phyloP scores from a whole-genome alignment of 2,797 vertebrate genomes.

The Crocodylus rhombifer region DNA sequence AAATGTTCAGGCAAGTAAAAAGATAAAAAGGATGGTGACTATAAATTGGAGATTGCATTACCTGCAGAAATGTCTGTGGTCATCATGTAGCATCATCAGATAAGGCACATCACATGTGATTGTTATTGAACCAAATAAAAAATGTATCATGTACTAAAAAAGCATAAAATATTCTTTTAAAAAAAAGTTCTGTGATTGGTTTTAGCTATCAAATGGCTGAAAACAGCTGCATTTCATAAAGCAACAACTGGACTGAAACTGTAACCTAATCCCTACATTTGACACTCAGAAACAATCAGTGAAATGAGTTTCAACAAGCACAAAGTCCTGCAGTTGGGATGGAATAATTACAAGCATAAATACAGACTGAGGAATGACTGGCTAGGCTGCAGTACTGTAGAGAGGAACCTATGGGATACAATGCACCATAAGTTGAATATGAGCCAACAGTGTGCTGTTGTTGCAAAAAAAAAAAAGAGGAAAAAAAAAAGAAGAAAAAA shows the following conservation, averaged over 20 bases:
- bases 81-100: constrained; percentile 17
- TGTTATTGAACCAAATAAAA: neutral
- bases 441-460: too few species aligned
- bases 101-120: constrained; percentile 21
- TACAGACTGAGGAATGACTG: too few species aligned
- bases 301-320: neutral
- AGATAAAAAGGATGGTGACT: neutral
- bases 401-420: too few species aligned
- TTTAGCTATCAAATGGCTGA: constrained; percentile 78
- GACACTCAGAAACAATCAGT: constrained; percentile 58
- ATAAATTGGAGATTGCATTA: neutral
- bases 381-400: too few species aligned
- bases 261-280: constrained; percentile 71
- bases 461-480: too few species aligned
- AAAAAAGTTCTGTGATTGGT: constrained; percentile 70
- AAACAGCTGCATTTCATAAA: constrained; percentile 81
- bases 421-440: too few species aligned
- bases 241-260: constrained; percentile 70
- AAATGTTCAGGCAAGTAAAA: neutral
- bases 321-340: too few species aligned
- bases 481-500: too few species aligned
- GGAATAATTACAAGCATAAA: too few species aligned
- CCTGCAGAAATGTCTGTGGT: neutral
- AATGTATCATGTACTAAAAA: constrained; percentile 15
- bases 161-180: constrained; percentile 53